Evolutionary conservation across 2,113 vertebrate genomes (phyloP), one percentile per base, ranked within the genome.

Genomic region (Crocuta crocuta): DNA sequence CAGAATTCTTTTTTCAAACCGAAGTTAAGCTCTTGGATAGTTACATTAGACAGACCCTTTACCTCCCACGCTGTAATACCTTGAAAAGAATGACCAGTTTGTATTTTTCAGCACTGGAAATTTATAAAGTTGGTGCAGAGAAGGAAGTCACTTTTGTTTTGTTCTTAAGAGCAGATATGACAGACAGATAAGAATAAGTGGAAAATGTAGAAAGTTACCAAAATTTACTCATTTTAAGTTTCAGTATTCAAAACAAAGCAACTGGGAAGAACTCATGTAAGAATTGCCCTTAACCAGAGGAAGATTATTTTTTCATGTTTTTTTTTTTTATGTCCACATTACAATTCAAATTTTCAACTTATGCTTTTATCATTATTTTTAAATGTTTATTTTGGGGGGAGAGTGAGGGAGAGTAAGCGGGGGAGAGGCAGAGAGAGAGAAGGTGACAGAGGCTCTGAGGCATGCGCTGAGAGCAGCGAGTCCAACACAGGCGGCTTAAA

Each of bases 291-390:
- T 43, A 74, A 53, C 45, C 48, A 96, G 55, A 90, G 10, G 45
- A 96, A 95, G 81, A 74, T 0, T 53, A n/a, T 55, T 43, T 92
- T 71, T 61, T 65, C 66, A 7, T 7, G 5, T 39, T 70, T 39
- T 63, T 16, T 88, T 23, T n/a, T 43, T 28, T 15, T 58, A 13
- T 19, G 7, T n/a, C 39, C 26, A 78, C 26, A 94, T 83, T 71
- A 95, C 16, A 97, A 96, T 39, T 89, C 97, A 96, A 89, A 95
- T 94, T 76, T 90, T 84, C 21, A 70, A 96, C 8, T 79, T 73
- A 48, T 90, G 24, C 4, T 94, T 93, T 96, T 96, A 81, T 81
- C 70, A 45, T 91, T 85, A 50, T 43, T 87, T 91, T 89, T 10
- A 23, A 61, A 61, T 61, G 21, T 23, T 61, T 9, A 61, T 61